These are phyloP conservation scores for Hydrolagus colliei DNA, from an alignment of 2,797 vertebrate genomes.

Conservation along the genomic window DNA sequence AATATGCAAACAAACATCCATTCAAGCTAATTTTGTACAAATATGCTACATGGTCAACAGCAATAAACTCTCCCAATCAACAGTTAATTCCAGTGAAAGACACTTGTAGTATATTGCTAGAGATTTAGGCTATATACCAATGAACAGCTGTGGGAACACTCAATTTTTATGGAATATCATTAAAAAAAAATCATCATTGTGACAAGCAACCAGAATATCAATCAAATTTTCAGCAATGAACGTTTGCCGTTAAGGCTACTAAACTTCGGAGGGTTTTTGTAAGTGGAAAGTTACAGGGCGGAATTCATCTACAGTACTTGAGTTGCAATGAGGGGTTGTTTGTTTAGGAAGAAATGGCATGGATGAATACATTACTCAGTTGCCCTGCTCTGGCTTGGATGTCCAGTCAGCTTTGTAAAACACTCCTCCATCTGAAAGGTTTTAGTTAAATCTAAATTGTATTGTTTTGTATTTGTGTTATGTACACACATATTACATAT, in stretches of 20 bases:
- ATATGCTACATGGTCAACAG: not conserved
- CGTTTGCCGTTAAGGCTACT: not conserved
- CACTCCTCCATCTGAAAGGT: no score
- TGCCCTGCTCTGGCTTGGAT: not conserved
- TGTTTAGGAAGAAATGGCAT: not conserved
- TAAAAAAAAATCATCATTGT: not conserved
- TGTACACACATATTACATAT: no score
- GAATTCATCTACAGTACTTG: not conserved
- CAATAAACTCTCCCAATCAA: not conserved
- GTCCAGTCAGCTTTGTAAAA: not conserved
- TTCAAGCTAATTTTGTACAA: not conserved
- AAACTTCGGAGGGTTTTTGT: not conserved
- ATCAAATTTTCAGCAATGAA: constrained; percentile 3
- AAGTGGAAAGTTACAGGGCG: not conserved
- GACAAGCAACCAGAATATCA: constrained; percentile 3
- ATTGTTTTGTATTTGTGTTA: no score
- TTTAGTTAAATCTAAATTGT: no score
- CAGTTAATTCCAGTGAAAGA: not conserved
- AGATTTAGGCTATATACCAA: not conserved
- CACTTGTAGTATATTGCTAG: not conserved
- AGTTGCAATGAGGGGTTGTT: not conserved
- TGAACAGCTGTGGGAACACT: not conserved
- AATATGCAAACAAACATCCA: not conserved
- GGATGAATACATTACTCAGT: not conserved
- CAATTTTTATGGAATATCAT: constrained; percentile 1